Evolutionary conservation across 2,113 vertebrate species (phyloP).

Genomic region (Amia ocellicauda): DNA sequence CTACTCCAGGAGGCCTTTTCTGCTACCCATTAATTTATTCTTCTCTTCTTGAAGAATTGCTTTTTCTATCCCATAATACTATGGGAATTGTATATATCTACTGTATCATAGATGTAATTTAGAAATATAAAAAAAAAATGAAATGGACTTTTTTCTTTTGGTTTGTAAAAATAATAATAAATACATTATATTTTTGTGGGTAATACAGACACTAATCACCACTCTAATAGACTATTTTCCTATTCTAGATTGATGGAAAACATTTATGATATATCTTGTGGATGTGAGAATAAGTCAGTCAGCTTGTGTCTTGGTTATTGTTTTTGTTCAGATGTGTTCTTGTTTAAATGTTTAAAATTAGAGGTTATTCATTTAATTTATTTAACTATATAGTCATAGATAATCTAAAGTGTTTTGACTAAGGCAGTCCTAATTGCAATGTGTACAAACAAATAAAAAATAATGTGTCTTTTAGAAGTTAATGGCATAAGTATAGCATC

Average conservation of each 20-base stretch:
- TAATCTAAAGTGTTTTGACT: slow-evolving; percentile 21
- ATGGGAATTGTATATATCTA: slow-evolving; percentile 57
- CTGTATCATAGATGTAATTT: slow-evolving; percentile 69
- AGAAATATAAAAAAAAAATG: slow-evolving; percentile 53
- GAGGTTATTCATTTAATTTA: slow-evolving; percentile 54
- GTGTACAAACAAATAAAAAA: background rate
- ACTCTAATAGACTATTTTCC: slow-evolving; percentile 29
- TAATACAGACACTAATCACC: slow-evolving; percentile 54
- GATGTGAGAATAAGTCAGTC: slow-evolving; percentile 6
- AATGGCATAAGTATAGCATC: background rate
- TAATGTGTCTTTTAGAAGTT: background rate
- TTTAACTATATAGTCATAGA: slow-evolving; percentile 49
- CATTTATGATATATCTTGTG: slow-evolving; percentile 25
- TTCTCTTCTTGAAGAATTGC: slow-evolving; percentile 69
- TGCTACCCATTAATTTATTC: slow-evolving; percentile 57
- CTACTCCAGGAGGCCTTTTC: slow-evolving; percentile 41
- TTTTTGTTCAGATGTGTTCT: slow-evolving; percentile 27
- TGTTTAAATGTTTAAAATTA: slow-evolving; percentile 19
- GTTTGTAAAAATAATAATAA: slow-evolving; percentile 52
- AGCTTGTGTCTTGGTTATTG: slow-evolving; percentile 24
- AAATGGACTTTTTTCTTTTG: slow-evolving; percentile 38
- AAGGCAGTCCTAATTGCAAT: background rate
- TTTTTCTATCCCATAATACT: slow-evolving; percentile 51
- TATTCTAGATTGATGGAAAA: slow-evolving; percentile 5
- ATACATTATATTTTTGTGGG: slow-evolving; percentile 57